A percentile compares a stretch with the other conserved stretches of the same genome.
Conservation (phyloP, 1,140 invertebrate species). For the Helicoverpa zea region DNA sequence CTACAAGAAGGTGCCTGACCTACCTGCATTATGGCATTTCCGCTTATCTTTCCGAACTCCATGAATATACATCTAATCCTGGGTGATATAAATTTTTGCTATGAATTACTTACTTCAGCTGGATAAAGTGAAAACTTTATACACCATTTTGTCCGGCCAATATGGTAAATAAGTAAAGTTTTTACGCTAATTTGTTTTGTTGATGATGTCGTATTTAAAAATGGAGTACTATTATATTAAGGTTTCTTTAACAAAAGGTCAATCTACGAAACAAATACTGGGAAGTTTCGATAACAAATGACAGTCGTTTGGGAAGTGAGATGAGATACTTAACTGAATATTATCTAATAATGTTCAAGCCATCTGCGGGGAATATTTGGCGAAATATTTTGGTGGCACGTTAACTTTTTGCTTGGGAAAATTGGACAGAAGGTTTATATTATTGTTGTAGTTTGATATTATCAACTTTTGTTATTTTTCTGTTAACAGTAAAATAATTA, state of each 20-base stretch:
- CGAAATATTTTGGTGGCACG: background rate
- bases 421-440: no score
- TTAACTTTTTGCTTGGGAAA: background rate
- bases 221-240: background rate
- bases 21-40: no score
- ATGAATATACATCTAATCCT: constrained; percentile 38
- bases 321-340: constrained; percentile 15
- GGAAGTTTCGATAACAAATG: constrained; percentile 11
- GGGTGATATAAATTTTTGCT: constrained; percentile 50
- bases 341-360: constrained; percentile 7
- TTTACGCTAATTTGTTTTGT: constrained; percentile 39
- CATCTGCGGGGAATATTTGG: background rate
- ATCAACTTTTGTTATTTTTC: no score
- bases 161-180: constrained; percentile 4
- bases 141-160: constrained; percentile 17
- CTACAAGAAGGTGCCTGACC: no score
- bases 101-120: constrained; percentile 41
- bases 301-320: background rate
- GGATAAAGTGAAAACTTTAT: constrained; percentile 37
- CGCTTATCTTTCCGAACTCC: no score
- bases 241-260: background rate
- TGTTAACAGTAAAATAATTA: no score
- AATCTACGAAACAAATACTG: background rate
- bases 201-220: constrained; percentile 18
- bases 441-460: no score